phyloP scores from a whole-genome alignment of 2,113 vertebrate genomes.

The Arothron firmamentum region DNA sequence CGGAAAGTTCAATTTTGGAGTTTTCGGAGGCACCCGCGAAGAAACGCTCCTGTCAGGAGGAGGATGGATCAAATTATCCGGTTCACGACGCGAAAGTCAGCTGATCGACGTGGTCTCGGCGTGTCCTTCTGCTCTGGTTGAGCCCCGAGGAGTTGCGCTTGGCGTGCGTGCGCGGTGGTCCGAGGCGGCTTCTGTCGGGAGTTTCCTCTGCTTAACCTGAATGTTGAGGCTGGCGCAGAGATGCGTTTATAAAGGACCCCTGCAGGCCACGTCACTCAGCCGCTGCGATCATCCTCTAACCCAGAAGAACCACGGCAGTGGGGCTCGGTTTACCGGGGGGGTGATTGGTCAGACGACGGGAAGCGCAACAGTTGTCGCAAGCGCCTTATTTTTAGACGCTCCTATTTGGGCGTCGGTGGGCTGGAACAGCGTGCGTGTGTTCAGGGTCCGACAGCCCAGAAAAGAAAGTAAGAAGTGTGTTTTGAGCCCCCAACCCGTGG shows the following conservation, averaged over 20 bases:
- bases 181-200: conserved; percentile 31
- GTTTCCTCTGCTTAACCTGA: conserved; percentile 15
- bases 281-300: conserved; percentile 73
- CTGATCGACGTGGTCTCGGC: conserved; percentile 26
- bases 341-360: conserved; percentile 60
- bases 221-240: conserved; percentile 42
- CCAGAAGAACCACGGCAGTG: conserved; percentile 49
- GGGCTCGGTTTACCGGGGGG: conserved; percentile 63
- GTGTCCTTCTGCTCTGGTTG: conserved; percentile 48
- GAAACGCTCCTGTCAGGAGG: conserved; percentile 51
- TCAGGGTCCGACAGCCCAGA: conserved; percentile 48
- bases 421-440: conserved; percentile 52
- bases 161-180: conserved; percentile 43
- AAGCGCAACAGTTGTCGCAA: conserved; percentile 62
- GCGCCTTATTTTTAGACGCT: conserved; percentile 77
- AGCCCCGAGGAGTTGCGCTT: conserved; percentile 20
- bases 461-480: conserved; percentile 51
- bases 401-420: conserved; percentile 58
- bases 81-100: conserved; percentile 48
- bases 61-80: conserved; percentile 66
- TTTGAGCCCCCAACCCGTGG: too few species aligned
- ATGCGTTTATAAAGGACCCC: conserved; percentile 69
- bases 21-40: conserved; percentile 64
- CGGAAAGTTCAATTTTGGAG: conserved; percentile 52
- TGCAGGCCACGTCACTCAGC: conserved; percentile 74